A percentile compares a stretch with the other conserved stretches of the same genome.
These are phyloP conservation scores for Drosophila repletoides DNA, from an alignment of 1,140 invertebrate species.

Conservation along the genomic window DNA sequence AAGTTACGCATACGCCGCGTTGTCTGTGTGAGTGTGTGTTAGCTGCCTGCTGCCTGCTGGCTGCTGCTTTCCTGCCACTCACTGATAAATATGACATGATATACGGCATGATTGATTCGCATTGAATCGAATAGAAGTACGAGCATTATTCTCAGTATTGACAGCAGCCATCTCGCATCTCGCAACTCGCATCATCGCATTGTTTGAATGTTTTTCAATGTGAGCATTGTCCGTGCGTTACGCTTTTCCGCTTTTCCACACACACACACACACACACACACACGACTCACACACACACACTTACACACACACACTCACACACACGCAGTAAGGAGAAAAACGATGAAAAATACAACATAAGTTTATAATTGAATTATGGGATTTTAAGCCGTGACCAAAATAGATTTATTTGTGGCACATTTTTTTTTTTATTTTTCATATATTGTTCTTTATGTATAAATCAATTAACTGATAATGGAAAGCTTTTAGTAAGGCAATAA, in stretches of 20 bases:
- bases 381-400: conserved; percentile 16
- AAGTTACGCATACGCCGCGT: conserved; percentile 58
- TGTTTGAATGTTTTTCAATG: conserved; percentile 19
- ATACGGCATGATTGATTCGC: conserved; percentile 65
- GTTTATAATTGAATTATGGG: conserved; percentile 44
- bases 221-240: conserved; percentile 28
- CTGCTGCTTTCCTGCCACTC: conserved; percentile 16
- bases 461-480: conserved; percentile 25
- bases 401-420: conserved; percentile 7
- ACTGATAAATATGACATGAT: conserved; percentile 54
- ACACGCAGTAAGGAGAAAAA: not conserved
- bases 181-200: too few relatives aligned
- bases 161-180: conserved; percentile 13
- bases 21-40: too few relatives aligned
- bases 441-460: too few relatives aligned
- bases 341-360: conserved; percentile 8
- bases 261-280: too few relatives aligned
- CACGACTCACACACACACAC: too few relatives aligned
- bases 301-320: too few relatives aligned
- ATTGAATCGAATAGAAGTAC: conserved; percentile 53
- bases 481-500: conserved; percentile 20
- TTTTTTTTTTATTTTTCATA: too few relatives aligned
- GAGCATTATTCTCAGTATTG: conserved; percentile 22
- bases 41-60: too few relatives aligned
- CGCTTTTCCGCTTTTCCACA: conserved; percentile 3